These are phyloP conservation scores for Mycogona germanica DNA, from an alignment of 2,888 invertebrate species.

Conservation along the genomic window DNA sequence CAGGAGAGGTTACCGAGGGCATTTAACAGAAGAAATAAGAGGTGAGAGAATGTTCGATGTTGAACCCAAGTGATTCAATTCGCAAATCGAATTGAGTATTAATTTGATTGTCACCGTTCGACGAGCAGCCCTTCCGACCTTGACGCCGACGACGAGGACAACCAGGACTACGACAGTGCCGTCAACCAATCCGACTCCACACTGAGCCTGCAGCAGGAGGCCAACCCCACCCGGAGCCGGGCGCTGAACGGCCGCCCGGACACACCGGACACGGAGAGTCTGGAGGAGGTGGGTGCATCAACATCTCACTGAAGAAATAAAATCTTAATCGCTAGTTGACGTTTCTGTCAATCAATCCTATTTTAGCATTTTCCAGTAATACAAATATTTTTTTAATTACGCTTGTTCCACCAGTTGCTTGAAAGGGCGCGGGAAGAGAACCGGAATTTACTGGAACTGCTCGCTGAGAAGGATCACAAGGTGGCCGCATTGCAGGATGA, in stretches of 20 bases:
- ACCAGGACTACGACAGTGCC: conserved; percentile 41
- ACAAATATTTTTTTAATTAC: conserved; percentile 2
- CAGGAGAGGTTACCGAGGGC: conserved; percentile 11
- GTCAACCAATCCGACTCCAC: conserved; percentile 36
- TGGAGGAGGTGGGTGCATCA: conserved; percentile 34
- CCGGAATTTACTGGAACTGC: conserved; percentile 32
- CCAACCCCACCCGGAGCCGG: neutral
- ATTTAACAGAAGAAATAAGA: conserved; percentile 12
- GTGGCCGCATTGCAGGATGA: conserved; percentile 35
- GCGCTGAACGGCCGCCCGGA: conserved; percentile 28
- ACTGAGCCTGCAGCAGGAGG: conserved; percentile 20
- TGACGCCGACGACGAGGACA: conserved; percentile 47
- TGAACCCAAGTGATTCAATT: no score
- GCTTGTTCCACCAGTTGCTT: conserved; percentile 28
- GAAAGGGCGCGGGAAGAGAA: conserved; percentile 37
- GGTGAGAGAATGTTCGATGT: conserved; percentile 12
- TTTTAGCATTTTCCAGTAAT: no score
- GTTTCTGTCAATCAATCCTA: no score
- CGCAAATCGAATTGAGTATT: no score
- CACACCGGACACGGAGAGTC: conserved; percentile 35
- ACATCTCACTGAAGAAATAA: no score
- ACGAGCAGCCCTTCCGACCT: conserved; percentile 43
- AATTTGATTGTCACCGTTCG: no score
- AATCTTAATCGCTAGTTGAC: no score
- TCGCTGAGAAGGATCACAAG: conserved; percentile 36